Conservation (phyloP, 2,888 invertebrate genomes). For the Biston stratarius region DNA sequence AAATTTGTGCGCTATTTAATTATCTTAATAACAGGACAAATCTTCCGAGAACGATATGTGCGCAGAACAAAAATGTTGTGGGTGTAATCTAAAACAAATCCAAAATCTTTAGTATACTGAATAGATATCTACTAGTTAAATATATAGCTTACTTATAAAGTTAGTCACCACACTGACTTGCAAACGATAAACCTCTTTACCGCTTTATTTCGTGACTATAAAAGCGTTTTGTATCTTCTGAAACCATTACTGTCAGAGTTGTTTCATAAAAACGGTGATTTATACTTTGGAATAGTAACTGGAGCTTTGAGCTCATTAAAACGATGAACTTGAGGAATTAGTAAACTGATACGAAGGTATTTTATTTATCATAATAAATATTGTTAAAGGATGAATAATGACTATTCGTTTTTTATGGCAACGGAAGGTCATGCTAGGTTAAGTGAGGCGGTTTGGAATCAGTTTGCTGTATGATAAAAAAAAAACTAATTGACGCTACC, state of each 20-base stretch:
- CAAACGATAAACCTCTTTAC: conserved; percentile 25
- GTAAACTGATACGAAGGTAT: conserved; percentile 12
- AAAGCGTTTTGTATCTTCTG: conserved; percentile 29
- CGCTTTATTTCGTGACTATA: conserved; percentile 36
- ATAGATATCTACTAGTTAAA: conserved; percentile 4
- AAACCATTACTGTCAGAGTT: conserved; percentile 37
- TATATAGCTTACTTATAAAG: conserved; percentile 4
- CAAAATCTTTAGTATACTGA: not conserved
- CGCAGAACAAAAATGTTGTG: too few species aligned
- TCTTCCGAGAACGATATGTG: too few species aligned
- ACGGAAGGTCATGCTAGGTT: conserved; percentile 21
- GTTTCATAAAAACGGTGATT: conserved; percentile 32
- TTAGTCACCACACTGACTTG: conserved; percentile 24
- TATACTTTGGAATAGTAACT: conserved; percentile 33
- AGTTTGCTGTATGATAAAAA: conserved; percentile 10
- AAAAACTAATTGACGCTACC: conserved; percentile 4
- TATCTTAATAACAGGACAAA: too few species aligned
- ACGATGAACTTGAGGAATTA: conserved; percentile 23
- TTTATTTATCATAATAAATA: conserved; percentile 1
- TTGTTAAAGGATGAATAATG: conserved; percentile 26
- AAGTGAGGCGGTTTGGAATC: conserved; percentile 9
- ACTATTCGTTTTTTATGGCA: conserved; percentile 13
- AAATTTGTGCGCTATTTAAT: too few species aligned
- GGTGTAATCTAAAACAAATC: not conserved
- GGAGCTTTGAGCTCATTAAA: conserved; percentile 27